These are phyloP conservation scores for Littorina saxatilis DNA, from an alignment of 1,140 invertebrate genomes.

Conservation along the genomic window DNA sequence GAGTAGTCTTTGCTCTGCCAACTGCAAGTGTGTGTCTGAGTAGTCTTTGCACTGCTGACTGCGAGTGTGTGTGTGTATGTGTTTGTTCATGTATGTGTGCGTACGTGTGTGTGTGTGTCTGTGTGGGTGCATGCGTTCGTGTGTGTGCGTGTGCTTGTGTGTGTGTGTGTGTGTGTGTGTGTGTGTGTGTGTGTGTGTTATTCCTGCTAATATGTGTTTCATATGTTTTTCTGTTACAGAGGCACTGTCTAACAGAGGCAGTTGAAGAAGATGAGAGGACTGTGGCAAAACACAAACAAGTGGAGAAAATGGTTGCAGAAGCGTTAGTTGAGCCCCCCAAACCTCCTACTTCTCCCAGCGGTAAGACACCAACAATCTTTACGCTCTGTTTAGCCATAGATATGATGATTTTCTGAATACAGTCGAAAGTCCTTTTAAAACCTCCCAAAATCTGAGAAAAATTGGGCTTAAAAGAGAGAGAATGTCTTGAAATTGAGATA, in stretches of 20 bases:
- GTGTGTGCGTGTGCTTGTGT: background rate
- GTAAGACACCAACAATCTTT: too few relatives aligned
- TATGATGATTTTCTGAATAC: too few relatives aligned
- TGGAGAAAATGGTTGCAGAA: background rate
- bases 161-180: background rate
- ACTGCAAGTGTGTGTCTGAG: background rate
- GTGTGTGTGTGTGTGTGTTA: conserved; percentile 8
- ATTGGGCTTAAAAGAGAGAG: too few relatives aligned
- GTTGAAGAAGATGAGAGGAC: background rate
- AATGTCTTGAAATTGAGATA: too few relatives aligned
- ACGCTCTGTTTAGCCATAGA: too few relatives aligned
- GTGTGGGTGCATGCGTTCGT: background rate
- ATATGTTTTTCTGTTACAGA: too few relatives aligned
- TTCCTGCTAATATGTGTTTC: background rate
- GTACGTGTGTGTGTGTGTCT: conserved; percentile 25
- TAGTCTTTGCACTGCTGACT: background rate
- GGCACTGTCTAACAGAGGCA: too few relatives aligned
- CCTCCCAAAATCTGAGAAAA: too few relatives aligned
- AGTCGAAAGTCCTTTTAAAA: too few relatives aligned
- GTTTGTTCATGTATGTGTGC: background rate
- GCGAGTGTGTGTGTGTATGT: background rate
- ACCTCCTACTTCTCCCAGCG: background rate
- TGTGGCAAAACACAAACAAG: background rate
- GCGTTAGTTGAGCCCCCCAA: background rate
- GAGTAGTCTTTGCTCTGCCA: too few relatives aligned